Conservation (phyloP, 2,113 vertebrate species). For the Dasyurus viverrinus region DNA sequence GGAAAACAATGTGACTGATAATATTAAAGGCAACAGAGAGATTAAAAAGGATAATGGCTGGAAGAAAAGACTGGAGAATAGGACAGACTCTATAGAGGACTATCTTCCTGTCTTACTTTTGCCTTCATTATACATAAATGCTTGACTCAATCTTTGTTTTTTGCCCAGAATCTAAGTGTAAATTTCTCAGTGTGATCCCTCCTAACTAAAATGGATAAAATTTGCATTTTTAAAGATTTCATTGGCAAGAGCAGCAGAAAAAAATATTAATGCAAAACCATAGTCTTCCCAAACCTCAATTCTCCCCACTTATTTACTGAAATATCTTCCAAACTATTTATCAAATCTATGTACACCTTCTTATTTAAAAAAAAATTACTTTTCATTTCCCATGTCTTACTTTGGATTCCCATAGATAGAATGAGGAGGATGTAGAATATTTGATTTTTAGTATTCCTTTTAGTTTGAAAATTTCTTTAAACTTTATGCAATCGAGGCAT, state of each 20-base stretch:
- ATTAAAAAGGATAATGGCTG: neutral
- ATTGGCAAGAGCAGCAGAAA: neutral
- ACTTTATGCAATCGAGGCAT: neutral
- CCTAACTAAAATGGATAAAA: neutral
- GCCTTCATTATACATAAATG: neutral
- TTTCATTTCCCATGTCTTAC: neutral
- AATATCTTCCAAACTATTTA: neutral
- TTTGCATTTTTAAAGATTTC: neutral
- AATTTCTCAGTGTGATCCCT: neutral
- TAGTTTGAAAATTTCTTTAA: neutral
- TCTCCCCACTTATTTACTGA: neutral
- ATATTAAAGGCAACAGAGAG: neutral
- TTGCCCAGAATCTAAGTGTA: neutral
- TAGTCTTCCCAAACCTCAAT: neutral
- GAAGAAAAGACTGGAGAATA: neutral
- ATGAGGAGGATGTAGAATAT: neutral
- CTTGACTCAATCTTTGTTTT: neutral
- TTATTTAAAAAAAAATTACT: neutral
- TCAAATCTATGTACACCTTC: neutral
- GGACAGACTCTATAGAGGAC: neutral
- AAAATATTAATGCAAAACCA: neutral
- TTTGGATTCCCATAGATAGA: neutral
- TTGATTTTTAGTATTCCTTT: neutral
- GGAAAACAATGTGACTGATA: neutral
- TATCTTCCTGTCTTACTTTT: neutral